Evolutionary conservation across 2,113 vertebrate genomes (phyloP).

Genomic region (Chitala chitala): DNA sequence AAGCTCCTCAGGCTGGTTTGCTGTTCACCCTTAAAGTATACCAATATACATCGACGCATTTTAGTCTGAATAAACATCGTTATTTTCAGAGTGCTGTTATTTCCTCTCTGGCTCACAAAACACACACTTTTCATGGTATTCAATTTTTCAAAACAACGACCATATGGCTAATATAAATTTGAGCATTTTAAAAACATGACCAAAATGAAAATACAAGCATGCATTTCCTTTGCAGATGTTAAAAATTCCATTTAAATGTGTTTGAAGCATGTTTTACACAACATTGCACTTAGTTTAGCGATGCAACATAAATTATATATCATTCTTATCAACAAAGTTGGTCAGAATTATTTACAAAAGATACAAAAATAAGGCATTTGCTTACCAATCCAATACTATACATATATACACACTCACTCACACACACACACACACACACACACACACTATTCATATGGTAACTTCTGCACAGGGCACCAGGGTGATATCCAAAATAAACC

Average conservation of each 20-base stretch:
- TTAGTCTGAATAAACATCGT: no score
- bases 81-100: no score
- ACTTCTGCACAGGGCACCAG: no score
- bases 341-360: constrained; percentile 15
- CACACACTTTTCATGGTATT: no score
- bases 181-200: no score
- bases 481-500: neutral
- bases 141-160: neutral
- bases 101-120: no score
- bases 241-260: constrained; percentile 20
- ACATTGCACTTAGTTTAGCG: neutral
- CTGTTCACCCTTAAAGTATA: no score
- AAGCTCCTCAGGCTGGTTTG: neutral
- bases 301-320: constrained; percentile 13
- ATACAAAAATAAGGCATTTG: constrained; percentile 45
- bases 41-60: no score
- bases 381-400: constrained; percentile 7
- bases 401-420: no score
- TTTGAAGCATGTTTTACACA: neutral
- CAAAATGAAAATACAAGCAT: constrained; percentile 64
- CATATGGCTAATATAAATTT: neutral
- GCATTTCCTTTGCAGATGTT: constrained; percentile 26
- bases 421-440: no score
- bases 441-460: no score
- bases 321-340: neutral